Base-by-base conservation (phyloP, 2,797 vertebrate genomes). In the Knipowitschia caucasica region DNA sequence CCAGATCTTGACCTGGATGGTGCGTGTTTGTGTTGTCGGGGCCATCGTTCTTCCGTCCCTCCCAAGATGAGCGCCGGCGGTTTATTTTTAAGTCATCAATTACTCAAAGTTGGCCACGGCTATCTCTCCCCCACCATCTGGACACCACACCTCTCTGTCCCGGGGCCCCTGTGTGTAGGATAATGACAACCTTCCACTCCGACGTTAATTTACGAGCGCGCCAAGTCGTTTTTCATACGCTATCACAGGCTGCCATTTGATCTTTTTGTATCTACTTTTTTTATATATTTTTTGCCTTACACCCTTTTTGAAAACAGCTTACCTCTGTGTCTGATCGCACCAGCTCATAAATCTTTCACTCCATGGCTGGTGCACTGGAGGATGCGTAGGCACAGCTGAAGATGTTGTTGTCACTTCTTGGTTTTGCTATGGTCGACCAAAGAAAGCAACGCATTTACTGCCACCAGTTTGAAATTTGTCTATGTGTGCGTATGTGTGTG, bases 41-140 rank as follows among this genome's bases (percentile, higher is more conserved):
- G 44, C 66, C 85, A 88, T 91, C 88, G 88, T 84, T 91, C 87
- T 81, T 87, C 86, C 81, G 77, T 89, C 88, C 89, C 87, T 87
- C 87, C 86, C 83, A 78, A 86, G 64, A 85, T 91, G 89, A 92
- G 67, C 40, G 86, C 88, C 83, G 84, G 85, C 78, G 79, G 88
- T 93, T 93, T 92, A 92, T 94, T 92, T 93, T 92, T 90, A 92
- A 95, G 91, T 92, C 92, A 94, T 94, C 92, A 92, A 91, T 95
- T 94, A 92, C 92, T 94, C 92, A 92, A 92, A 92, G 90, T 91
- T 90, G 85, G 88, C 83, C 84, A 78, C 76, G 81, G 81, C 91
- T 92, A 92, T 93, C 91, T 94, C 86, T 86, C 84, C 89, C 84
- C 87, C 83, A 88, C 92, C 92, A 93, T 94, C 92, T 93, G 92